phyloP scores from a whole-genome alignment of 2,113 vertebrate species.

The Thunnus maccoyii region DNA sequence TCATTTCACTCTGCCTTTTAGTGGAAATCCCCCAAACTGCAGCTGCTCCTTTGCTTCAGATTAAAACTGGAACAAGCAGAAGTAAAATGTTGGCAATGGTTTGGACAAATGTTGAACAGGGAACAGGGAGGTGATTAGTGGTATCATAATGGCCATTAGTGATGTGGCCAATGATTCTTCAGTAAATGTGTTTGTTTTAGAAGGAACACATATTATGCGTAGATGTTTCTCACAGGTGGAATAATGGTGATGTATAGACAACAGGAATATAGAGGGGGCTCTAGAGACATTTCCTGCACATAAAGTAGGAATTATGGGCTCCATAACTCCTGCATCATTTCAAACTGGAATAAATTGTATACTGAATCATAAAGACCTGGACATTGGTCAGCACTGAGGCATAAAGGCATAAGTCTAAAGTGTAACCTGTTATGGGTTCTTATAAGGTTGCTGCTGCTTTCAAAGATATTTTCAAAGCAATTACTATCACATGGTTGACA shows the following conservation, averaged over 20 bases:
- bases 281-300: background rate
- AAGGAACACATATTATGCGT: background rate
- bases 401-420: slow-evolving; percentile 33
- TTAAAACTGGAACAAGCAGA: background rate
- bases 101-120: background rate
- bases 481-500: slow-evolving; percentile 13
- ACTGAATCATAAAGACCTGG: slow-evolving; percentile 14
- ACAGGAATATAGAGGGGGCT: slow-evolving; percentile 15
- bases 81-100: background rate
- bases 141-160: too few relatives aligned
- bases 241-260: background rate
- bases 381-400: slow-evolving; percentile 1
- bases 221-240: slow-evolving; percentile 8
- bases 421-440: slow-evolving; percentile 43
- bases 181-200: slow-evolving; percentile 29
- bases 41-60: background rate
- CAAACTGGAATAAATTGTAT: slow-evolving; percentile 21
- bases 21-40: too few relatives aligned
- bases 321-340: slow-evolving; percentile 25
- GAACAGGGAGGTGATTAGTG: too few relatives aligned
- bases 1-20: too few relatives aligned
- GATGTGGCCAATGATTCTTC: slow-evolving; percentile 23
- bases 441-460: slow-evolving; percentile 29
- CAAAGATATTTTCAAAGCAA: slow-evolving; percentile 40
- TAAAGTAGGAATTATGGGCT: background rate